Base-by-base conservation (phyloP, 2,888 invertebrate species). In the Agrotis clavis region DNA sequence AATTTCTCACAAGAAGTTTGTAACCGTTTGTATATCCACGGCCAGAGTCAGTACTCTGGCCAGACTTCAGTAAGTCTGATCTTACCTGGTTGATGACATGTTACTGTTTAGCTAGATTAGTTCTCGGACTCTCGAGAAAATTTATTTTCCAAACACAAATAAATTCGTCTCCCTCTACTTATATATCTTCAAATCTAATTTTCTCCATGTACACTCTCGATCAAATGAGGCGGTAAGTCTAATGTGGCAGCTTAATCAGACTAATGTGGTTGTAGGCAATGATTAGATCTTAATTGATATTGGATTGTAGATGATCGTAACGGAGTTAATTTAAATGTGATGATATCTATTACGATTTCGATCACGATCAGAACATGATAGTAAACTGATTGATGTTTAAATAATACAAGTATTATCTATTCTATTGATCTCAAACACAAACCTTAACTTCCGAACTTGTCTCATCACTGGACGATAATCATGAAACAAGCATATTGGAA, bases 81-180 rank as follows among this genome's bases (percentile, higher is more conserved):
- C n/a, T 41, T 16, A 2, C 1, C 18, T 9, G 9, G 18, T 45
- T 53, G 53, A 54, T 51, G 5, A 25, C 9, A 14, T 11, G 4
- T 51, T 35, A 45, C 35, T 48, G n/a, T 47, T 56, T 65, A 53
- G 41, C 60, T 65, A 53, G 41, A 45, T 76, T 72, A 62, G 67
- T 48, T 76, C 16, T 19, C 54, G 41, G 69, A 72, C 69, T 62
- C 51, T 67, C n/a, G 35, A 60, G 67, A 62, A 61, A 70, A 76
- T 67, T 25, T 25, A 25, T 51, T 1, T 9, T 21, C 19, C 14
- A 47, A 16, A 25, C 6, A 6, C 53, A 47, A 45, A 30, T 14
- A 41, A 30, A 3, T 13, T 21, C 25, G 25, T 2, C 25, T 2
- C 2, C 25, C 25, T 25, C n/a, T n/a, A n/a, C n/a, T n/a, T n/a